Base-by-base conservation (phyloP, 2,888 invertebrate species). In the Sericinus montela region DNA sequence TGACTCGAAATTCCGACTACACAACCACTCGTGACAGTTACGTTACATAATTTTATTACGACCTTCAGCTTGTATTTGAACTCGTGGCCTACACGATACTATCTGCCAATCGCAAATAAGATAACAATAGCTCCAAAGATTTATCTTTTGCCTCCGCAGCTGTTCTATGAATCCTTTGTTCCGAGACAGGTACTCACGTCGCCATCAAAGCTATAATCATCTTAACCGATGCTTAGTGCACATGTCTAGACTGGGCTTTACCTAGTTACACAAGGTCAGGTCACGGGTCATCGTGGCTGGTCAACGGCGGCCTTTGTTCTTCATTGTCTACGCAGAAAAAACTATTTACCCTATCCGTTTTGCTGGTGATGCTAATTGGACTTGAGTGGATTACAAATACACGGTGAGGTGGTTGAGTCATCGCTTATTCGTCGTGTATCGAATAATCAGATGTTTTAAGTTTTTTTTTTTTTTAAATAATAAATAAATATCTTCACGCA, bases 341-440 rank as follows among this genome's bases (percentile, higher is more conserved):
- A 53, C 48, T 65, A 60, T 71, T 71, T 70, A 60, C 58, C n/a
- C 55, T 51, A 57, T 57, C 55, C 58, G 63, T 65, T 65, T 56
- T 54, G 61, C 57, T 55, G 51, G 56, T 51, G 40, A 52, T 52
- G 72, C 69, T 74, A 75, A 77, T 70, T 67, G 63, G 36, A 45
- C 61, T 67, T 69, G 69, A 74, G 69, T 74, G 73, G 68, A 69
- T 69, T 60, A 63, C 66, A 65, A 69, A 75, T 60, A 59, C 23
- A 5, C 23, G 23, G 6, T 23, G 6, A 25, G 32, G 16, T 14
- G 25, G 39, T 54, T 52, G 64, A 64, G 57, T 61, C 62, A 60
- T 32, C 19, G 34, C 1, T 7, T 38, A 14, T 45, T 23, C 38
- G 11, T 13, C 19, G 8, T 8, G 25, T 8, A 1, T 5, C 6